Base-by-base conservation (phyloP, 2,888 invertebrate species). In the Caenorhabditis sp. region DNA sequence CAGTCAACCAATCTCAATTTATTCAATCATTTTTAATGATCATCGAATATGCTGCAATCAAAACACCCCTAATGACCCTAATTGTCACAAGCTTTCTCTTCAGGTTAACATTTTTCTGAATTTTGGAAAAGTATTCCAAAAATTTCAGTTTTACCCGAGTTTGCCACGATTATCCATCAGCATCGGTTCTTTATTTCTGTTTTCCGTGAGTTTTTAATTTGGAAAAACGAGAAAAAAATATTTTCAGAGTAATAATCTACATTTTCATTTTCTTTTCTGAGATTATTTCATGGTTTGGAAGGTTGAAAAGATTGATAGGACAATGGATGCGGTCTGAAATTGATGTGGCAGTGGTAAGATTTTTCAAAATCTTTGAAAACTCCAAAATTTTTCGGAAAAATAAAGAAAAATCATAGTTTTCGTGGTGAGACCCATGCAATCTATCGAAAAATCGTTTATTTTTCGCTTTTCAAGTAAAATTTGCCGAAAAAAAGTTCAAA, bases 191-290 rank as follows among this genome's bases (percentile, higher is more conserved):
- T 86, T 93, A 93, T 86, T 90, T 96, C 14, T 92, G 92, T 81
- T 95, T 95, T 90, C 95, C 95, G 95, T 95, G 91, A 92, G 94
- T 92, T n/a, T n/a, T n/a, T n/a, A 26, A 53, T 58, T 26, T 21
- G 17, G 12, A 50, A 61, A 43, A 31, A 26, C 54, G 50, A 12
- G 10, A 66, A 36, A 50, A 53, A 54, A 65, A 27, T 27, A 24
- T 19, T 85, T 88, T 64, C 86, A 89, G 89, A 49, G 74, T 88
- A 37, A 81, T 88, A 17, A 87, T 88, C 3, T 89, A 89, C 70
- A 66, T 88, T 14, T 58, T 79, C 31, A 67, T 81, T 37, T 81
- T 81, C 71, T 57, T 75, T 49, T 27, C 63, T 37, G 80, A 79
- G 53, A 63, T 83, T 4, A 21, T 77, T 17, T 55, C 62, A 8